These are phyloP conservation scores for Nettapus auritus DNA, from an alignment of 2,113 vertebrate genomes.

Conservation along the genomic window DNA sequence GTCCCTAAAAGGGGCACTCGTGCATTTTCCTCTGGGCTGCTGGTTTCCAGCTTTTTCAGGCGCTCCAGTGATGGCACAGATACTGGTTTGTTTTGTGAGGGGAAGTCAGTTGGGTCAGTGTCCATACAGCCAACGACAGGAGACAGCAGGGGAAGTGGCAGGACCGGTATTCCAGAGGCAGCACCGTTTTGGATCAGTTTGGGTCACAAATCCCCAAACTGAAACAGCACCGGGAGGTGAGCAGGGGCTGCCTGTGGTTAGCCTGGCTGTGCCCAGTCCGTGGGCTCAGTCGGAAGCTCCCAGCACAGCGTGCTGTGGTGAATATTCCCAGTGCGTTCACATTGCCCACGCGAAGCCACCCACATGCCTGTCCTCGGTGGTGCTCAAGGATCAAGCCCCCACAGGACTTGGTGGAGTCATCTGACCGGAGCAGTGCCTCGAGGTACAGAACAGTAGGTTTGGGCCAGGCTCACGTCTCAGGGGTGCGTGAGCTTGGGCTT, in stretches of 20 bases:
- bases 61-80: rapidly evolving
- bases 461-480: rapidly evolving
- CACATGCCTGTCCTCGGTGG: rapidly evolving
- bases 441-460: neutral
- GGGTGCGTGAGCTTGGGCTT: neutral
- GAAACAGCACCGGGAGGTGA: neutral
- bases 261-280: rapidly evolving
- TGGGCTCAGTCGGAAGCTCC: neutral
- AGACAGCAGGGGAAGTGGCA: neutral
- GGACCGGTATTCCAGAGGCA: neutral
- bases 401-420: rapidly evolving
- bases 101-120: rapidly evolving
- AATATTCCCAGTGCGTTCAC: rapidly evolving
- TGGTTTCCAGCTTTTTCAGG: neutral
- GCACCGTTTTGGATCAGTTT: neutral
- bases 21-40: neutral
- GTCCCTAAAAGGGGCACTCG: neutral
- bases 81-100: neutral
- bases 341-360: neutral
- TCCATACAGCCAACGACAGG: neutral
- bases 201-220: neutral
- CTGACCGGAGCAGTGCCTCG: neutral
- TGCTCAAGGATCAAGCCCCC: neutral
- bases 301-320: rapidly evolving
- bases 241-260: neutral